Evolutionary conservation across 2,113 vertebrate species (phyloP).

Genomic region (Cebidichthys violaceus): DNA sequence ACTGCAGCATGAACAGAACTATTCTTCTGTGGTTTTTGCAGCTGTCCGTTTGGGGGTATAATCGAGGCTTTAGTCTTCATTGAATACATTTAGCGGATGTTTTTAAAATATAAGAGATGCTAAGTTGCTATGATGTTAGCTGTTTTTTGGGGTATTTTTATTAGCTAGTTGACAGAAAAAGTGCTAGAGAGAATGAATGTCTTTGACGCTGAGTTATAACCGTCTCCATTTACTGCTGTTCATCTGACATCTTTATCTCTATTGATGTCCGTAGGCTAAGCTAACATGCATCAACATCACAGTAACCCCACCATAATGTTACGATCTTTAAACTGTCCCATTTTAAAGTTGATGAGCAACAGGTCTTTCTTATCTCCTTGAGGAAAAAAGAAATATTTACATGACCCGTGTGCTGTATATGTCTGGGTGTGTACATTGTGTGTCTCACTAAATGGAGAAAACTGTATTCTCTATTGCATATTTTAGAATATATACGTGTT

Average conservation of each 20-base stretch:
- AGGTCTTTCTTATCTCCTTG: slow-evolving; percentile 10
- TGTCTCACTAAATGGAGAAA: neutral
- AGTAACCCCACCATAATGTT: neutral
- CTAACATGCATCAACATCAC: too few relatives aligned
- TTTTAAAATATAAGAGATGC: neutral
- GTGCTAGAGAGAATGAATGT: neutral
- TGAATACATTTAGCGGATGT: too few relatives aligned
- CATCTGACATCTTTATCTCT: neutral
- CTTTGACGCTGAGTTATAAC: neutral
- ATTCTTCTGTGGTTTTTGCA: too few relatives aligned
- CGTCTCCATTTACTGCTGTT: neutral
- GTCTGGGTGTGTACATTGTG: neutral
- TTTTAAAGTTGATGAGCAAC: slow-evolving; percentile 12
- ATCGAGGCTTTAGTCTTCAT: neutral
- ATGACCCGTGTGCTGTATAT: neutral
- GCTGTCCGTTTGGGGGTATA: neutral
- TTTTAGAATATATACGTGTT: slow-evolving; percentile 23
- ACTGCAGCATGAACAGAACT: too few relatives aligned
- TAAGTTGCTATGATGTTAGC: neutral
- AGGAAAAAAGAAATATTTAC: slow-evolving; percentile 12
- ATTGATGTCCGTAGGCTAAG: neutral
- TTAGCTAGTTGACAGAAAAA: neutral
- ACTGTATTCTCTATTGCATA: neutral
- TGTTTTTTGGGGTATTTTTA: neutral
- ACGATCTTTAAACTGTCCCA: neutral